A percentile compares a stretch with the other conserved stretches of the same genome.
phyloP scores from a whole-genome alignment of 2,113 vertebrate species.

The Lepus europaeus region DNA sequence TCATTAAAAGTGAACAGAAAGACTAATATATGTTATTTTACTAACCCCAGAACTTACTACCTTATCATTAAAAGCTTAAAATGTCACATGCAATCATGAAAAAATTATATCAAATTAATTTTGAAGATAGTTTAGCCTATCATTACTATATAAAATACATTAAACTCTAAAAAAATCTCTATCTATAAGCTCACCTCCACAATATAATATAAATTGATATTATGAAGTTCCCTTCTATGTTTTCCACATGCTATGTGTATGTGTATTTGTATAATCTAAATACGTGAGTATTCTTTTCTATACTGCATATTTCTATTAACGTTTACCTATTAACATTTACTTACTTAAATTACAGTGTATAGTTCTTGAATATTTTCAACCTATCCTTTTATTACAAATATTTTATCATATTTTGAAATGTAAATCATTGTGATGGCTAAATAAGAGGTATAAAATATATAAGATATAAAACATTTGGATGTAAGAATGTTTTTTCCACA shows the following conservation, averaged over 20 bases:
- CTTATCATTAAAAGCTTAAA: not conserved
- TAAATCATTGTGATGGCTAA: not conserved
- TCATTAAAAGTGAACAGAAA: constrained; percentile 30
- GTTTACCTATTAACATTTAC: not conserved
- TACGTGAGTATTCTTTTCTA: not conserved
- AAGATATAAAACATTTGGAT: not conserved
- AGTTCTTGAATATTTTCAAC: not conserved
- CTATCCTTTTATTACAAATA: not conserved
- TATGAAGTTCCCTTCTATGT: not conserved
- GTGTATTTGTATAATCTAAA: not conserved
- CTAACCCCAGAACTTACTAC: not conserved
- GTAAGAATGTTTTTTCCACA: constrained; percentile 9
- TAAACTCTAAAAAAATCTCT: not conserved
- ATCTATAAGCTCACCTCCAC: not conserved
- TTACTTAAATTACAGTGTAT: not conserved
- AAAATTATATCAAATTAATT: not conserved
- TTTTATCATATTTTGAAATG: not conserved
- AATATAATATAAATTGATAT: not conserved
- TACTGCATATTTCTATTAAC: not conserved
- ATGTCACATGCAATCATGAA: constrained; percentile 4
- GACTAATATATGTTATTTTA: constrained; percentile 23
- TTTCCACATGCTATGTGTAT: not conserved
- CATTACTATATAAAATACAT: constrained; percentile 4
- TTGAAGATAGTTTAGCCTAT: not conserved
- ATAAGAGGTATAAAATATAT: not conserved